phyloP scores from a whole-genome alignment of 2,888 invertebrate species.

The Drosophila kanekoi region DNA sequence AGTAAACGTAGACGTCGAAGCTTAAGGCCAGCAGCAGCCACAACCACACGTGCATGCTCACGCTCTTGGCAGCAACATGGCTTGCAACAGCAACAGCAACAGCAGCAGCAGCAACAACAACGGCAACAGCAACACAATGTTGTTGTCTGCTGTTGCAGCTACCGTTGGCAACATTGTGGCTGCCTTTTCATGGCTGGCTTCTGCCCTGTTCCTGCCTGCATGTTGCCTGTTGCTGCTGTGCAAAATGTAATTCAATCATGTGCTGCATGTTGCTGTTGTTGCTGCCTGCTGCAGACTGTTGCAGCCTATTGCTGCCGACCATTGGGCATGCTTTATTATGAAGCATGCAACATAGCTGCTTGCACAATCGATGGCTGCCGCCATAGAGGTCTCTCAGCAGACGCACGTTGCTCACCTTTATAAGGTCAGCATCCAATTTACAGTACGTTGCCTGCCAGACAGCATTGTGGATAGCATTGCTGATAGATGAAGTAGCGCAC shows the following conservation, averaged over 20 bases:
- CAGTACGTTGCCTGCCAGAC: slow-evolving; percentile 29
- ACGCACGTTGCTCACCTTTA: slow-evolving; percentile 83
- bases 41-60: slow-evolving; percentile 46
- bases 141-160: slow-evolving; percentile 57
- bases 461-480: slow-evolving; percentile 15
- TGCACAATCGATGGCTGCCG: slow-evolving; percentile 65
- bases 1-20: slow-evolving; percentile 48
- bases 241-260: slow-evolving; percentile 78
- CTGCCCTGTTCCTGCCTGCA: slow-evolving; percentile 51
- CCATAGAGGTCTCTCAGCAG: slow-evolving; percentile 47
- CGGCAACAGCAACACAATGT: slow-evolving; percentile 56
- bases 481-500: slow-evolving; percentile 28
- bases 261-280: slow-evolving; percentile 34
- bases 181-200: slow-evolving; percentile 59
- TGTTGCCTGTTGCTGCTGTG: slow-evolving; percentile 59
- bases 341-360: slow-evolving; percentile 66
- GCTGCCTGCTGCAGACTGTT: slow-evolving; percentile 24
- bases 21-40: slow-evolving; percentile 24
- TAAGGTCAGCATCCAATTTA: slow-evolving; percentile 78
- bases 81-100: slow-evolving; percentile 17
- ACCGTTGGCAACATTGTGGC: slow-evolving; percentile 63
- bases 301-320: slow-evolving; percentile 20
- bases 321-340: slow-evolving; percentile 69
- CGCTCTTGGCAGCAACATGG: slow-evolving; percentile 40
- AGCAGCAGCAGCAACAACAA: slow-evolving; percentile 9